Evolutionary conservation across 2,888 invertebrate species (phyloP).

Genomic region (Acleris literana): DNA sequence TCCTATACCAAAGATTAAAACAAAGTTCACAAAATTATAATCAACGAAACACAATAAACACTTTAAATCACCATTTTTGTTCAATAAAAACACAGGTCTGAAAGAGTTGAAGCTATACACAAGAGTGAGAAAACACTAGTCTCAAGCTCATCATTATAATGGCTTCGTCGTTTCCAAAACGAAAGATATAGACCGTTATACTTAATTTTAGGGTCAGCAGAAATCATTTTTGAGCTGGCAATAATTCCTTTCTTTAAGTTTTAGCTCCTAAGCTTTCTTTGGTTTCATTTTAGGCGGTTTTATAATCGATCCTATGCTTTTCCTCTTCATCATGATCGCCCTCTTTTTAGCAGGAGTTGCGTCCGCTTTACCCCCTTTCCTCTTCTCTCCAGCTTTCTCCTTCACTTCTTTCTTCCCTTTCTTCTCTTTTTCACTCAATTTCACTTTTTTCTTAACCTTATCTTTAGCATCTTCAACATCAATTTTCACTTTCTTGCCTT

Average conservation of each 20-base stretch:
- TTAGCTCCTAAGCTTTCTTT: conserved; percentile 37
- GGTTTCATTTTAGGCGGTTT: conserved; percentile 77
- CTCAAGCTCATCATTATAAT: no score
- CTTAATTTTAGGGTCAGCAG: background rate
- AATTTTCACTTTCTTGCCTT: background rate
- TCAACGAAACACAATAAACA: no score
- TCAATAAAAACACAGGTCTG: no score
- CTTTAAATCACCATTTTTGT: no score
- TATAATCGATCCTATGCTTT: conserved; percentile 70
- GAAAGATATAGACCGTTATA: background rate
- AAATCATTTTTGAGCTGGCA: no score
- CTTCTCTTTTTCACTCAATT: background rate
- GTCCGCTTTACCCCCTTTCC: conserved; percentile 12
- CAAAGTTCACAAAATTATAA: no score
- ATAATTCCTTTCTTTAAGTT: background rate
- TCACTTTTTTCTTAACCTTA: conserved; percentile 25
- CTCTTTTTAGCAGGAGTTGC: conserved; percentile 59
- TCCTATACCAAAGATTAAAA: no score
- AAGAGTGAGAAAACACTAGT: no score
- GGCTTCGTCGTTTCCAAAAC: no score
- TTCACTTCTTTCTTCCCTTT: background rate
- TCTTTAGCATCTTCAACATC: conserved; percentile 28
- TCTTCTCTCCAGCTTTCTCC: conserved; percentile 19
- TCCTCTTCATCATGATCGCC: conserved; percentile 58
- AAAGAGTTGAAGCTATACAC: no score